Conservation (phyloP, 92 coral and sea anemone genomes). For the Siderastrea siderea region DNA sequence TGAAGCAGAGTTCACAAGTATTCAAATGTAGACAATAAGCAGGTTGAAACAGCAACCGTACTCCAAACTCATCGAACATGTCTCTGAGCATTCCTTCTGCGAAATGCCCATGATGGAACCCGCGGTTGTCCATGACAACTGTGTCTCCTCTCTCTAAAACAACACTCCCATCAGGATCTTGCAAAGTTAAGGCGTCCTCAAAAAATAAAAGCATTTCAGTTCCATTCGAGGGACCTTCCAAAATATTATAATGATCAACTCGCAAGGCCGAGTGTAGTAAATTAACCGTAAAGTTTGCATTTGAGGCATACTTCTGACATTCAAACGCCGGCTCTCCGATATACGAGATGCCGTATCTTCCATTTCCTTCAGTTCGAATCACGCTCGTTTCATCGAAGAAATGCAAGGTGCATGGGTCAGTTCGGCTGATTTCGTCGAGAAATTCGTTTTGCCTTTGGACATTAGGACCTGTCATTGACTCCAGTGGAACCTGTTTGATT, state of each 20-base stretch:
- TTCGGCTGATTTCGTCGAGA: slow-evolving; percentile 28
- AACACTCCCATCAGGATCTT: slow-evolving; percentile 53
- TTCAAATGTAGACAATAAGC: slow-evolving; percentile 65
- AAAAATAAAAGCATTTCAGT: slow-evolving; percentile 57
- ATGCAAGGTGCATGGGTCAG: slow-evolving; percentile 46
- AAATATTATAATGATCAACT: slow-evolving; percentile 30
- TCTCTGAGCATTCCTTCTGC: slow-evolving; percentile 50
- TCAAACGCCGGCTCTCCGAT: slow-evolving; percentile 51
- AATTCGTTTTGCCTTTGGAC: slow-evolving; percentile 33
- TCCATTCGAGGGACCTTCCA: slow-evolving; percentile 46
- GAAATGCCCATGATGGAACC: slow-evolving; percentile 48
- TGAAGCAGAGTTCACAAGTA: slow-evolving; percentile 67
- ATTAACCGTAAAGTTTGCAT: slow-evolving; percentile 58
- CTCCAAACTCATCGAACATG: slow-evolving; percentile 49
- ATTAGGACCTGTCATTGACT: slow-evolving; percentile 43
- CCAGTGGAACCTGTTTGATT: slow-evolving; percentile 34
- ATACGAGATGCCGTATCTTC: slow-evolving; percentile 50
- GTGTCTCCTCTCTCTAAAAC: slow-evolving; percentile 63
- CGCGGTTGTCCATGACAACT: slow-evolving; percentile 68
- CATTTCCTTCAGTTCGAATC: slow-evolving; percentile 43
- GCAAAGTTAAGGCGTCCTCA: slow-evolving; percentile 47
- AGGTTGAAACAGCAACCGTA: slow-evolving; percentile 54
- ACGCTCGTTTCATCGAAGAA: slow-evolving; percentile 61
- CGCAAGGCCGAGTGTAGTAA: slow-evolving; percentile 38
- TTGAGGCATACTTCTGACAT: slow-evolving; percentile 60